phyloP scores from a whole-genome alignment of 2,797 vertebrate genomes.

The Tadarida brasiliensis region DNA sequence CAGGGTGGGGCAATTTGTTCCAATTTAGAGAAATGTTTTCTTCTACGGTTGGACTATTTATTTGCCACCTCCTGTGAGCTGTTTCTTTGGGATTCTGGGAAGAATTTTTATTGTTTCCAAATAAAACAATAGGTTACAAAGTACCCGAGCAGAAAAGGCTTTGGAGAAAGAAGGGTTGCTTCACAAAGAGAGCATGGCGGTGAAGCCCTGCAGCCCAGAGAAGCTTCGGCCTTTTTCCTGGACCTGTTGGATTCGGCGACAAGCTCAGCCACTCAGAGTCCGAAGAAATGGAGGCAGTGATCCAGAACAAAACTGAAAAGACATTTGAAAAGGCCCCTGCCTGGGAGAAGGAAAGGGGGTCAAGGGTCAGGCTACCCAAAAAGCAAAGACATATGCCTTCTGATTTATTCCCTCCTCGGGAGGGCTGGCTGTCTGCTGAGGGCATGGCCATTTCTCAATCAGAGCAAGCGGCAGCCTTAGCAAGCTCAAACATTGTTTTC shows the following conservation, averaged over 20 bases:
- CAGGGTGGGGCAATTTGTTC: not conserved
- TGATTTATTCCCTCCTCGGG: not conserved
- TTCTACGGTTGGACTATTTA: not conserved
- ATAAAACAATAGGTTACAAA: constrained; percentile 54
- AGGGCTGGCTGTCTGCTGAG: not conserved
- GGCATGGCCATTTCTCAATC: not conserved
- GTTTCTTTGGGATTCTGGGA: constrained; percentile 18
- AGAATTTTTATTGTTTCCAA: constrained; percentile 54
- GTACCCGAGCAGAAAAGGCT: not conserved
- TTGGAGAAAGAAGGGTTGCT: not conserved
- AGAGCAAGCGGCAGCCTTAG: rapidly evolving
- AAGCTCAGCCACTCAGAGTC: not conserved
- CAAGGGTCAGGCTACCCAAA: constrained; percentile 26
- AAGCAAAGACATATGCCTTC: constrained; percentile 29
- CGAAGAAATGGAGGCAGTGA: constrained; percentile 60
- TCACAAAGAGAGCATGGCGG: not conserved
- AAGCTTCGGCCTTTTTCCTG: not conserved
- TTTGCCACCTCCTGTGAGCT: not conserved
- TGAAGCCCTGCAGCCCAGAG: not conserved
- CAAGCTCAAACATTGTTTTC: not conserved
- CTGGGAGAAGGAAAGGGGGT: not conserved
- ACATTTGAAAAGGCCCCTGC: constrained; percentile 33
- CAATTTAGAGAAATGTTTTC: constrained; percentile 24
- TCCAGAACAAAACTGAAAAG: constrained; percentile 48
- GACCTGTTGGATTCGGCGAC: not conserved